phyloP scores from a whole-genome alignment of 2,888 invertebrate species.

The Metopia argyrocephala region DNA sequence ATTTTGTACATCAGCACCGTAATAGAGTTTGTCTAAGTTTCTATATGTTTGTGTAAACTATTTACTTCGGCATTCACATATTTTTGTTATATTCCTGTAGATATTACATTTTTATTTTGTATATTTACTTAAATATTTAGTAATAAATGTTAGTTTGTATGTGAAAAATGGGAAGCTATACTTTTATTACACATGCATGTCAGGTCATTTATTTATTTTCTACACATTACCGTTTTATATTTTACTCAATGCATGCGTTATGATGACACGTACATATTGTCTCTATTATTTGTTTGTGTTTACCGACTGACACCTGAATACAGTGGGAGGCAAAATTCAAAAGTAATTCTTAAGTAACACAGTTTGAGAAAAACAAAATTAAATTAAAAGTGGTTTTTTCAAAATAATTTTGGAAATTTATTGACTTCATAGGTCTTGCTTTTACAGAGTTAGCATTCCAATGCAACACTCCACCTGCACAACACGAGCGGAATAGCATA shows the following conservation, averaged over 20 bases:
- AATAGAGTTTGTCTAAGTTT: too few relatives aligned
- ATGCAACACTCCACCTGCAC: too few relatives aligned
- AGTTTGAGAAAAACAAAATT: too few relatives aligned
- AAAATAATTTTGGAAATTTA: too few relatives aligned
- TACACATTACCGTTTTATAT: neutral
- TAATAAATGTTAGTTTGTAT: neutral
- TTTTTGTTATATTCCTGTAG: too few relatives aligned
- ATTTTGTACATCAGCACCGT: too few relatives aligned
- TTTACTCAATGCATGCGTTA: neutral
- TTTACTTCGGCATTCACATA: too few relatives aligned
- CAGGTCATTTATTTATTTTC: neutral
- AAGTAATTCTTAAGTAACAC: too few relatives aligned
- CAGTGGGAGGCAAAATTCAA: neutral
- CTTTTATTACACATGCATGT: neutral
- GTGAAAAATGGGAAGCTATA: neutral
- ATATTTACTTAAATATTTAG: neutral
- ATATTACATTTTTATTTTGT: neutral
- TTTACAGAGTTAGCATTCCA: too few relatives aligned
- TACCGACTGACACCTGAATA: neutral
- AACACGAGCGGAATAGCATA: too few relatives aligned
- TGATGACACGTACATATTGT: constrained; percentile 9
- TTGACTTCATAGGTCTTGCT: too few relatives aligned
- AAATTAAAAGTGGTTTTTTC: neutral
- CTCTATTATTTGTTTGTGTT: neutral
- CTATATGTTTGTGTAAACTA: too few relatives aligned